These are phyloP conservation scores for Stegostoma tigrinum DNA, from an alignment of 2,113 vertebrate species.

Conservation along the genomic window DNA sequence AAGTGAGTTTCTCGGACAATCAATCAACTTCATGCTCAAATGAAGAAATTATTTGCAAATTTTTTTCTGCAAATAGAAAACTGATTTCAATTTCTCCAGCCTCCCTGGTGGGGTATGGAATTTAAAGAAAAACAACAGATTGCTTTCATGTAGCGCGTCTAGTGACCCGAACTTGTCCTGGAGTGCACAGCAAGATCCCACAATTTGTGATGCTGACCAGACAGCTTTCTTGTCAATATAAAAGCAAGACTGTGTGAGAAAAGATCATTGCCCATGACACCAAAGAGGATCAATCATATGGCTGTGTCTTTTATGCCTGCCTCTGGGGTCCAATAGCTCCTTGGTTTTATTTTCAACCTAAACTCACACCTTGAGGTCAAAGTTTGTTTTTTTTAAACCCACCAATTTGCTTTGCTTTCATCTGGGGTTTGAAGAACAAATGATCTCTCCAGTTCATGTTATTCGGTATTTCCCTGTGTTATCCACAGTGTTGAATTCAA, in stretches of 20 bases:
- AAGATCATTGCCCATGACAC: neutral
- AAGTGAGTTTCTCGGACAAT: neutral
- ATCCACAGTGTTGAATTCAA: neutral
- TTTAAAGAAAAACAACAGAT: neutral
- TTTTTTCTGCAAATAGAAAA: neutral
- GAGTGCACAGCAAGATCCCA: neutral
- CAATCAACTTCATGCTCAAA: neutral
- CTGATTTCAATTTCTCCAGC: neutral
- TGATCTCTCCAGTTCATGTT: neutral
- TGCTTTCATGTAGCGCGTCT: neutral
- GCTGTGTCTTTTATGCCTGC: neutral
- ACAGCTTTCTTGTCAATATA: neutral
- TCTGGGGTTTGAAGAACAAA: neutral
- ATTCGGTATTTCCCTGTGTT: neutral
- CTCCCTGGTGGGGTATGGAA: neutral
- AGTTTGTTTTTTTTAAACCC: neutral
- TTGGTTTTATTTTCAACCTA: neutral
- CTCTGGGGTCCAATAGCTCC: neutral
- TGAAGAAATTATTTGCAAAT: neutral
- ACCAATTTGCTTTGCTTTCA: neutral
- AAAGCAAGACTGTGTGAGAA: neutral
- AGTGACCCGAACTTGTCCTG: too few relatives aligned
- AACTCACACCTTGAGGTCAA: neutral
- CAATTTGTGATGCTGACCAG: neutral
- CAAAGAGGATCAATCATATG: neutral